Conservation (phyloP, 1,140 invertebrate genomes). For the Tribolium castaneum region DNA sequence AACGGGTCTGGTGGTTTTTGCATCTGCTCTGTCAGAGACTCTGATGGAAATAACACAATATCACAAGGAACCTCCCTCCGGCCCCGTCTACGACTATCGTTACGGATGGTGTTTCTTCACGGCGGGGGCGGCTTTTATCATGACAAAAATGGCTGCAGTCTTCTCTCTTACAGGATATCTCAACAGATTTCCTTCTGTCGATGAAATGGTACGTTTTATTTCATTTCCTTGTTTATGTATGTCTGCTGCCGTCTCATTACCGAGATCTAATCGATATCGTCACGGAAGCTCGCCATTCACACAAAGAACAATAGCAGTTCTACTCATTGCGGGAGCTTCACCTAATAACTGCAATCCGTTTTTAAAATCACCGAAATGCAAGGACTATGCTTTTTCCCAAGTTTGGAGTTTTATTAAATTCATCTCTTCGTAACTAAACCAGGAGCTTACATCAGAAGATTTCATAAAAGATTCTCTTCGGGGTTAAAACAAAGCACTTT, state of each 20-base stretch:
- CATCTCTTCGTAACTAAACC: background rate
- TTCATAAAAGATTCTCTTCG: background rate
- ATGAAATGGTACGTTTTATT: constrained; percentile 70
- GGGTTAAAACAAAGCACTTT: constrained; percentile 11
- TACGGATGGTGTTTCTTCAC: constrained; percentile 81
- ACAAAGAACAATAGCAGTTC: background rate
- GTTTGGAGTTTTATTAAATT: constrained; percentile 5
- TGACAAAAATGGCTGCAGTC: constrained; percentile 74
- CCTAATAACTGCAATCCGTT: background rate
- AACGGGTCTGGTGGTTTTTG: constrained; percentile 72
- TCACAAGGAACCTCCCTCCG: constrained; percentile 56
- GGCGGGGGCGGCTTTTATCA: constrained; percentile 73
- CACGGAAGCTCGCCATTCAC: background rate
- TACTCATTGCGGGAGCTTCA: background rate
- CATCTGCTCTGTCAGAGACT: constrained; percentile 72
- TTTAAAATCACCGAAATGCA: background rate
- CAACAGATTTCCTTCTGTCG: constrained; percentile 71
- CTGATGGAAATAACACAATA: constrained; percentile 67
- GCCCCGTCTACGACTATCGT: constrained; percentile 68
- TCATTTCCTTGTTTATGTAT: constrained; percentile 15
- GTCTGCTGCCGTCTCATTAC: constrained; percentile 5
- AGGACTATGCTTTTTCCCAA: too few species aligned
- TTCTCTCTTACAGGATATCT: constrained; percentile 74
- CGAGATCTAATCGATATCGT: background rate
- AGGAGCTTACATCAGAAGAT: background rate